A percentile compares a stretch with the other conserved stretches of the same genome.
Evolutionary conservation across 2,888 invertebrate genomes (phyloP).

Genomic region (Drosophila flavopinicola): DNA sequence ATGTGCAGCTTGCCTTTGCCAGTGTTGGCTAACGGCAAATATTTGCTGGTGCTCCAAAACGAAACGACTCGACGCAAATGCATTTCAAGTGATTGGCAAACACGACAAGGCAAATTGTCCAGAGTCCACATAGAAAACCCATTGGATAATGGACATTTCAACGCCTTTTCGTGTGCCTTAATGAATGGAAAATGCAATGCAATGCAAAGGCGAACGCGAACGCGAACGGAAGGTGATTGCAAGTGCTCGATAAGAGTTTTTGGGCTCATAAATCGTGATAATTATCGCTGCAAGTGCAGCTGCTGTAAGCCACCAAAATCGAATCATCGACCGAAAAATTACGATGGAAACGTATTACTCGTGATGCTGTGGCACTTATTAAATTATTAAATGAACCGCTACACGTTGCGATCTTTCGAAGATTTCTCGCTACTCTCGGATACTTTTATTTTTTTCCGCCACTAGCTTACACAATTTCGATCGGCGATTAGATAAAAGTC

Average conservation of each 20-base stretch:
- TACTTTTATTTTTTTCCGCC: conserved; percentile 19
- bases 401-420: conserved; percentile 36
- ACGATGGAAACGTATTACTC: conserved; percentile 55
- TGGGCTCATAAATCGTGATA: conserved; percentile 74
- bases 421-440: conserved; percentile 12
- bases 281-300: conserved; percentile 59
- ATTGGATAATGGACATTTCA: conserved; percentile 54
- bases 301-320: conserved; percentile 24
- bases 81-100: conserved; percentile 77
- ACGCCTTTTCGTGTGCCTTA: conserved; percentile 59
- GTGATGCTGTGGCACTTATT: conserved; percentile 72
- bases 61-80: conserved; percentile 53
- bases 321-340: conserved; percentile 26
- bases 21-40: conserved; percentile 70
- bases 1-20: conserved; percentile 31
- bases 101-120: conserved; percentile 34
- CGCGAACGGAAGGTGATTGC: conserved; percentile 44
- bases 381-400: conserved; percentile 77
- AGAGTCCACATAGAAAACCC: conserved; percentile 20
- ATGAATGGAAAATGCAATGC: conserved; percentile 25
- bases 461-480: conserved; percentile 72
- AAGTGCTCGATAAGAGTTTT: conserved; percentile 62
- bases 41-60: conserved; percentile 39
- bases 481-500: conserved; percentile 68
- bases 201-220: no score